Conservation (phyloP, 2,888 invertebrate species). For the Lithodes maja region DNA sequence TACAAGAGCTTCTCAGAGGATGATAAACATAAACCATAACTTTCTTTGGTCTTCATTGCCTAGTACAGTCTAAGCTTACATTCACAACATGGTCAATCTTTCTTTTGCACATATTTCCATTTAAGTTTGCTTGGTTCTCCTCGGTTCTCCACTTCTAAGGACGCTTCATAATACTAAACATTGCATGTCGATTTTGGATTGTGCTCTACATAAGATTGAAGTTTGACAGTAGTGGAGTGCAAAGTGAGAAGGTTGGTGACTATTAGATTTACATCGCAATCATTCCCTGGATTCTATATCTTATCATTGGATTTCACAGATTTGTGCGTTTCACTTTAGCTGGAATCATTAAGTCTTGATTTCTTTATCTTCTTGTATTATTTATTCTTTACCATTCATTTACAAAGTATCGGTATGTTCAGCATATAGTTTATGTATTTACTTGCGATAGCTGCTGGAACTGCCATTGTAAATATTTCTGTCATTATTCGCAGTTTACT, state of each 20-base stretch:
- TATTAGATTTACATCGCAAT: neutral
- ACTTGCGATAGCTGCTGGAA: neutral
- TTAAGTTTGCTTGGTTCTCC: neutral
- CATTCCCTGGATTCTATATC: neutral
- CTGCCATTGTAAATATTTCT: too few relatives aligned
- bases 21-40: too few relatives aligned
- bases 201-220: neutral
- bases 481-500: neutral
- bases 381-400: neutral
- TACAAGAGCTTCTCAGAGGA: too few relatives aligned
- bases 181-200: neutral
- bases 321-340: neutral
- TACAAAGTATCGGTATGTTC: neutral
- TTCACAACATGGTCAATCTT: too few relatives aligned
- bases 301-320: neutral
- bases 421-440: neutral
- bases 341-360: neutral
- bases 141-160: neutral
- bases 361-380: neutral
- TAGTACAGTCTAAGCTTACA: too few relatives aligned
- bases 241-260: neutral
- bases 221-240: neutral
- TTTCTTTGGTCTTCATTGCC: too few relatives aligned
- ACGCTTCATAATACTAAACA: neutral
- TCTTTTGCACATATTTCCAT: neutral